Percentiles rank a stretch among this genome's conserved stretches.
Conservation (phyloP, 2,888 invertebrate genomes). For the Hesperia comma region DNA sequence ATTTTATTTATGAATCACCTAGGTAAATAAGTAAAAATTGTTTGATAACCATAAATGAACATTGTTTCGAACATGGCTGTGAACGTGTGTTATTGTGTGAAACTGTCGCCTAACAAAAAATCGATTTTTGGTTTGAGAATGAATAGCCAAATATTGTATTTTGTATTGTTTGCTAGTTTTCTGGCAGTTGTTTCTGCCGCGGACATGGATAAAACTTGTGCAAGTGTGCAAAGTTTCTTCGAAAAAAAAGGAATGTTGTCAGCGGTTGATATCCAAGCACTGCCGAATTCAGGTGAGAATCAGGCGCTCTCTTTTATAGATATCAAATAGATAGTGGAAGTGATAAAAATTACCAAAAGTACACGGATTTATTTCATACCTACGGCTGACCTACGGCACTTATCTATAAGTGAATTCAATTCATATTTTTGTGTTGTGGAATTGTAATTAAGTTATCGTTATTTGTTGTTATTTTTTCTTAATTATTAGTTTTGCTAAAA, state of each 20-base stretch:
- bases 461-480: too few relatives aligned
- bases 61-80: slow-evolving; percentile 71
- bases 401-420: neutral
- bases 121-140: slow-evolving; percentile 81
- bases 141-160: slow-evolving; percentile 76
- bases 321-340: slow-evolving; percentile 60
- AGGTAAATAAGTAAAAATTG: slow-evolving; percentile 53
- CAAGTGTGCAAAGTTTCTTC: slow-evolving; percentile 78
- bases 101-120: slow-evolving; percentile 80
- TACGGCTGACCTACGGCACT: neutral
- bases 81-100: slow-evolving; percentile 79
- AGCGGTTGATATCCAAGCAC: slow-evolving; percentile 74
- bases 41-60: slow-evolving; percentile 50
- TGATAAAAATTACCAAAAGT: slow-evolving; percentile 49
- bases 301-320: slow-evolving; percentile 52
- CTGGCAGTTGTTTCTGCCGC: slow-evolving; percentile 64
- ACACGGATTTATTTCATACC: slow-evolving; percentile 3
- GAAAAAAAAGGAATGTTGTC: slow-evolving; percentile 80
- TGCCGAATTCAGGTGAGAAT: slow-evolving; percentile 82
- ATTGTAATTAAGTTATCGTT: too few relatives aligned
- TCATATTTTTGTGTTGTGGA: neutral
- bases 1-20: slow-evolving; percentile 62
- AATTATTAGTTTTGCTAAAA: too few relatives aligned
- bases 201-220: slow-evolving; percentile 75
- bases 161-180: slow-evolving; percentile 70